These are phyloP conservation scores for Hycleus cichorii DNA, from an alignment of 1,140 invertebrate species.

Conservation along the genomic window DNA sequence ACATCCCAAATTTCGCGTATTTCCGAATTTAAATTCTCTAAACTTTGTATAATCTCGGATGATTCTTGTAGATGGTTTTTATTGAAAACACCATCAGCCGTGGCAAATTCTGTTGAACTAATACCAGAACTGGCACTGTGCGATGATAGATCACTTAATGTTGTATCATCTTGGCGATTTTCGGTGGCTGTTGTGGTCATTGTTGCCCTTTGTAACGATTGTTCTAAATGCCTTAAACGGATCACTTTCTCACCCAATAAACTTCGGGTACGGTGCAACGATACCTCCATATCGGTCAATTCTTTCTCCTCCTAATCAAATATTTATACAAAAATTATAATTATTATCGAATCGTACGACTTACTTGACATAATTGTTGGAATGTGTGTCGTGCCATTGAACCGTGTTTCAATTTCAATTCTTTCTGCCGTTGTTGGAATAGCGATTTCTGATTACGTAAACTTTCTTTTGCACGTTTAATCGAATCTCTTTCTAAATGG, in stretches of 20 bases:
- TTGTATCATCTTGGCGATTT: constrained; percentile 46
- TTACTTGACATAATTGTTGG: constrained; percentile 54
- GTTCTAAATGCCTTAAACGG: constrained; percentile 64
- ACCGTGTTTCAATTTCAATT: constrained; percentile 52
- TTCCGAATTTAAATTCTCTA: constrained; percentile 63
- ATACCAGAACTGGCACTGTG: constrained; percentile 59
- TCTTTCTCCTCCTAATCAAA: constrained; percentile 64
- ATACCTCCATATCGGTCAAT: constrained; percentile 71
- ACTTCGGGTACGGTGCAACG: constrained; percentile 65
- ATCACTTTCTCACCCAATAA: constrained; percentile 73
- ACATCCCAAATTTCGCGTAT: constrained; percentile 65
- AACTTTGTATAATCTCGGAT: constrained; percentile 59
- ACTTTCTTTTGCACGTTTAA: constrained; percentile 64
- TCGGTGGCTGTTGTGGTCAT: constrained; percentile 42
- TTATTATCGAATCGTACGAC: neutral
- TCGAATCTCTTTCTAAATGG: constrained; percentile 67
- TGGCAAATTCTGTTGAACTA: constrained; percentile 59
- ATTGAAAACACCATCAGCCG: constrained; percentile 42
- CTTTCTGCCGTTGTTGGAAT: constrained; percentile 52
- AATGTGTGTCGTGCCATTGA: constrained; percentile 47
- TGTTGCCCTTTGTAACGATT: constrained; percentile 57
- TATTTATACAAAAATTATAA: neutral
- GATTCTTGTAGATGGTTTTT: constrained; percentile 47
- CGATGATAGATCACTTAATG: constrained; percentile 59
- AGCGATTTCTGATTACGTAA: constrained; percentile 50